Base-by-base conservation (phyloP, 2,888 invertebrate species). In the Thecophora atra region DNA sequence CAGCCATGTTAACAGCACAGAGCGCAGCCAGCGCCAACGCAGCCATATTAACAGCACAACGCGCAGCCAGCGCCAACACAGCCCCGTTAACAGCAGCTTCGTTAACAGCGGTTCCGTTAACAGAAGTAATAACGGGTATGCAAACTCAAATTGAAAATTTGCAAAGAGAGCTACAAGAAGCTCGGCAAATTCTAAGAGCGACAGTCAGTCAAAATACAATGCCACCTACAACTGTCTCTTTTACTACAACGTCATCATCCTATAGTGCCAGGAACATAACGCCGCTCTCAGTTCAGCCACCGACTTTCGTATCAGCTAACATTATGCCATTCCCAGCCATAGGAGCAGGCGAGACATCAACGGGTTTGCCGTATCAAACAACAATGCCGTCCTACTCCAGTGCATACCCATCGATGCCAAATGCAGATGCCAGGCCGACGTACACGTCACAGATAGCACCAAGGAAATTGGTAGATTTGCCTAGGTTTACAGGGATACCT, bases 381-480 rank as follows among this genome's bases (percentile, higher is more conserved):
- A 30, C 30, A 30, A 6, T 30, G 30, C 30, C 30, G 58, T 6
- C 24, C 24, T 17, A 58, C 8, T 24, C 58, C 11, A 26, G 5
- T 58, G 58, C 26, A 28, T 24, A 28, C 21, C n/a, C 7, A 8
- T 44, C 44, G 8, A 24, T 4, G 8, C n/a, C 42, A 44, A 6
- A 26, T 60, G 60, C 28, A 26, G 8, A 28, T 8, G 8, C 15
- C 54, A n/a, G 2, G n/a, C 8, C 54, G 21, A 21, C n/a, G 21
- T n/a, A n/a, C 7, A 21, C 54, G 3, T 21, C 8, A 8, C 60
- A 17, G n/a, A 30, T 60, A 13, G 30, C 51, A 4, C 71, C 60
- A 26, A 52, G 73, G 11, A 75, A 74, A 58, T 21, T 75, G 8
- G 67, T 70, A 17, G 71, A 75, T 42, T 63, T 75, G 51, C 74